These are phyloP conservation scores for Stegodyphus dumicola DNA, from an alignment of 1,140 invertebrate genomes.

Conservation along the genomic window DNA sequence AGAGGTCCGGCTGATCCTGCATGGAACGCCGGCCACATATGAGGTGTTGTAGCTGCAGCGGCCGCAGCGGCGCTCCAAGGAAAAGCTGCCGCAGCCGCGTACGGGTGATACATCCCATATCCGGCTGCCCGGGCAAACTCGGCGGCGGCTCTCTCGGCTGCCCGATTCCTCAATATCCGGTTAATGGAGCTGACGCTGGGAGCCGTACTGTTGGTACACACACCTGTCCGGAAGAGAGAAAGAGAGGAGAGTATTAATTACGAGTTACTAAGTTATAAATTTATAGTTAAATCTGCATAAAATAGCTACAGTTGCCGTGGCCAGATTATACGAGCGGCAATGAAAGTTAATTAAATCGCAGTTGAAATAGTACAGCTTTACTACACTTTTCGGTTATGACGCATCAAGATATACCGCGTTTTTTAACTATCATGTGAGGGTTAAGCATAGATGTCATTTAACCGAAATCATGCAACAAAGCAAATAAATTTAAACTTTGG, in stretches of 20 bases:
- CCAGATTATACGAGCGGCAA: too few species aligned
- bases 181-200: slow-evolving; percentile 93
- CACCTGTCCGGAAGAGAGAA: slow-evolving; percentile 71
- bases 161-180: slow-evolving; percentile 85
- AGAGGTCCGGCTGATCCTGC: slow-evolving; percentile 18
- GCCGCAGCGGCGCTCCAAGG: slow-evolving; percentile 62
- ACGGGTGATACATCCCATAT: slow-evolving; percentile 80
- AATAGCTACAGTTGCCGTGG: too few species aligned
- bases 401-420: too few species aligned
- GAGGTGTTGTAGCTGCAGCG: slow-evolving; percentile 59
- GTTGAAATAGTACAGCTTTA: too few species aligned
- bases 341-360: too few species aligned
- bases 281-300: too few species aligned
- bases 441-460: too few species aligned
- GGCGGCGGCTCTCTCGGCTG: slow-evolving; percentile 90
- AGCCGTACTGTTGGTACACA: slow-evolving; percentile 89
- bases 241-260: neutral
- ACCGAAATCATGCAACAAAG: too few species aligned
- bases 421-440: too few species aligned
- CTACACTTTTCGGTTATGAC: too few species aligned
- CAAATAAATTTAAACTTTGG: too few species aligned
- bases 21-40: slow-evolving; percentile 47
- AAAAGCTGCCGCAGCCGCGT: slow-evolving; percentile 62
- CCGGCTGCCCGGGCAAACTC: slow-evolving; percentile 92
- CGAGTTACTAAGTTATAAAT: too few species aligned